A percentile compares a stretch with the other conserved stretches of the same genome.
phyloP scores from a whole-genome alignment of 2,797 vertebrate genomes.

The Sebastes iracundus region DNA sequence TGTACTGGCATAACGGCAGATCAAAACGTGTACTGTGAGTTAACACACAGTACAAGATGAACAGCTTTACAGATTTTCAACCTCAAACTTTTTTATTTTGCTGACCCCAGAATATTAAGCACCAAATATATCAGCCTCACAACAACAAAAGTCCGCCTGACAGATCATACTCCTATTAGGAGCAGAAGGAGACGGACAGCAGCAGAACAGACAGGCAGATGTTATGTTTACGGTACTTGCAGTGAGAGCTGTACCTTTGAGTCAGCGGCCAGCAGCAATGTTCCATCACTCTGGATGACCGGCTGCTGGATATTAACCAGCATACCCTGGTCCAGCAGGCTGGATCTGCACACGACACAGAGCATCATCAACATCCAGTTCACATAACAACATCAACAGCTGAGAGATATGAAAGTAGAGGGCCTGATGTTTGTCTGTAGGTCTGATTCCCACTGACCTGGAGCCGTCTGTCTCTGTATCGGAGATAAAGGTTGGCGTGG shows the following conservation, averaged over 20 bases:
- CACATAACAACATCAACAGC: background rate
- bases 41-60: background rate
- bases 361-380: conserved; percentile 5
- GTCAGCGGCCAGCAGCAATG: conserved; percentile 91
- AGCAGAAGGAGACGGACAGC: background rate
- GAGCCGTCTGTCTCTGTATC: conserved; percentile 94
- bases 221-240: background rate
- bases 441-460: conserved; percentile 80
- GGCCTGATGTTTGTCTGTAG: background rate
- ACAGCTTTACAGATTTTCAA: background rate
- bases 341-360: conserved; percentile 73
- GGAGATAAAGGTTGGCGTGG: conserved; percentile 96
- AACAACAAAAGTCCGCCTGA: background rate
- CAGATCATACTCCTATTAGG: background rate
- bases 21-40: background rate
- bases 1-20: background rate
- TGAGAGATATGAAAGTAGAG: background rate
- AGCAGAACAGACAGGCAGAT: background rate
- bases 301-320: conserved; percentile 99
- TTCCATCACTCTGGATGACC: conserved; percentile 93
- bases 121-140: background rate
- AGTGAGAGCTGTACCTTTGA: conserved; percentile 85
- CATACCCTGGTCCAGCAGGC: conserved; percentile 96
- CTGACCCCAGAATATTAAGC: background rate
- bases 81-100: background rate